Evolutionary conservation across 2,797 vertebrate genomes (phyloP).

Genomic region (Carduelis carduelis): DNA sequence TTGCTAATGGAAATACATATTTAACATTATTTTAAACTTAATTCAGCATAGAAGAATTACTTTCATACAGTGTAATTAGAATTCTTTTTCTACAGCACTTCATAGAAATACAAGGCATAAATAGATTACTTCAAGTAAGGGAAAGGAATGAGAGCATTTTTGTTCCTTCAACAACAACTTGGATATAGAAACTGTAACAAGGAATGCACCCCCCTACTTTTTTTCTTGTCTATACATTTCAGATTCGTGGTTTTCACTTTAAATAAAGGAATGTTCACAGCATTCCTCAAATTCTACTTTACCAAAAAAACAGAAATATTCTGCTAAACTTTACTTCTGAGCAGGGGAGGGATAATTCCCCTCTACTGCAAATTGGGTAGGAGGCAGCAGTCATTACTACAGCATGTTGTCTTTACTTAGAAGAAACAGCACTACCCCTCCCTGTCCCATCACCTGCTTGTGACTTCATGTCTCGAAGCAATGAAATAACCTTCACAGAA

Average conservation of each 20-base stretch:
- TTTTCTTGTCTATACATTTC: not conserved
- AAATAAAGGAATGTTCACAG: not conserved
- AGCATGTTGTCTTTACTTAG: not conserved
- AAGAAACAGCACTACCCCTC: not conserved
- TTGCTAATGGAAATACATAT: constrained; percentile 51
- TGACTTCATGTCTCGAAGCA: not conserved
- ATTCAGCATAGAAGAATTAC: constrained; percentile 29
- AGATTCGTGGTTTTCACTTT: not conserved
- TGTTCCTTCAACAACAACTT: not conserved
- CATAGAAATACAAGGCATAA: constrained; percentile 11
- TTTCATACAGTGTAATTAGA: constrained; percentile 13
- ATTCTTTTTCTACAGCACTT: not conserved
- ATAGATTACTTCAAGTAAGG: not conserved
- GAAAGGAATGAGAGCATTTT: not conserved
- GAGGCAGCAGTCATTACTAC: not conserved
- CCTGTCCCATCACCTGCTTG: not conserved
- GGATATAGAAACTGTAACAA: not conserved
- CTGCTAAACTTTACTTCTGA: not conserved
- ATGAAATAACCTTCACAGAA: not conserved
- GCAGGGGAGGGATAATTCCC: not conserved
- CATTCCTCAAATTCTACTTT: not conserved
- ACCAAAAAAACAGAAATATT: not conserved
- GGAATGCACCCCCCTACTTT: not conserved
- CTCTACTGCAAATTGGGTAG: not conserved
- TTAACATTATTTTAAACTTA: constrained; percentile 47